These are phyloP conservation scores for Tiphia femorata DNA, from an alignment of 2,888 invertebrate species.

Conservation along the genomic window DNA sequence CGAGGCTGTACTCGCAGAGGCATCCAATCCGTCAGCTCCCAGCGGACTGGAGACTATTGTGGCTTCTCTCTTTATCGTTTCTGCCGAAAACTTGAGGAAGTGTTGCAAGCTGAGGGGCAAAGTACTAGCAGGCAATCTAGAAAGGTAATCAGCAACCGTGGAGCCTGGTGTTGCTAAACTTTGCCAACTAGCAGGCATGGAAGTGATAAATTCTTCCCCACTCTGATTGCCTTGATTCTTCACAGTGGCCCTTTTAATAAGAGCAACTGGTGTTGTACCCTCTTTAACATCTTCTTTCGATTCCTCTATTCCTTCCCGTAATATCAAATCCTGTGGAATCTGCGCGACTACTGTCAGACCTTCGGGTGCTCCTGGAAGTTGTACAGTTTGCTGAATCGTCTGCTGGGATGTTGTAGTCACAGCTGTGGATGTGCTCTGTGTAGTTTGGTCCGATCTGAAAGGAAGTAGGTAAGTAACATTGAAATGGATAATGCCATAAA, in stretches of 20 bases:
- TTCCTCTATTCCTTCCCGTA: slow-evolving; percentile 69
- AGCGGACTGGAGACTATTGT: slow-evolving; percentile 69
- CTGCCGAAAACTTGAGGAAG: slow-evolving; percentile 76
- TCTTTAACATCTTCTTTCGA: slow-evolving; percentile 69
- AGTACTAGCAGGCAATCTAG: slow-evolving; percentile 70
- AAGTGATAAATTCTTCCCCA: slow-evolving; percentile 66
- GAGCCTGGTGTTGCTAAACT: slow-evolving; percentile 70
- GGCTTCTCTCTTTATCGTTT: slow-evolving; percentile 71
- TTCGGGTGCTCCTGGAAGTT: slow-evolving; percentile 71
- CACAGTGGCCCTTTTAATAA: slow-evolving; percentile 68
- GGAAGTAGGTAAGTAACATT: too few relatives aligned
- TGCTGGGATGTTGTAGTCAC: slow-evolving; percentile 65
- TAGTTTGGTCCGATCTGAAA: slow-evolving; percentile 64
- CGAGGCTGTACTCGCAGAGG: slow-evolving; percentile 56
- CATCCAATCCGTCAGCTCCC: slow-evolving; percentile 65
- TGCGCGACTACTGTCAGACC: slow-evolving; percentile 79
- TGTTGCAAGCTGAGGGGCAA: slow-evolving; percentile 75
- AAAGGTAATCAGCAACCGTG: slow-evolving; percentile 71
- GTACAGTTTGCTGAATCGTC: slow-evolving; percentile 67
- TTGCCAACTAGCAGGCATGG: slow-evolving; percentile 72
- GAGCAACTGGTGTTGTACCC: slow-evolving; percentile 69
- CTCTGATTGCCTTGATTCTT: slow-evolving; percentile 67
- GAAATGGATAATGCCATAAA: neutral
- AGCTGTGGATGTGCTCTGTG: slow-evolving; percentile 66
- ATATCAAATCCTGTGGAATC: slow-evolving; percentile 79